Evolutionary conservation across 2,113 vertebrate species (phyloP).

Genomic region (Siphamia tubifer): DNA sequence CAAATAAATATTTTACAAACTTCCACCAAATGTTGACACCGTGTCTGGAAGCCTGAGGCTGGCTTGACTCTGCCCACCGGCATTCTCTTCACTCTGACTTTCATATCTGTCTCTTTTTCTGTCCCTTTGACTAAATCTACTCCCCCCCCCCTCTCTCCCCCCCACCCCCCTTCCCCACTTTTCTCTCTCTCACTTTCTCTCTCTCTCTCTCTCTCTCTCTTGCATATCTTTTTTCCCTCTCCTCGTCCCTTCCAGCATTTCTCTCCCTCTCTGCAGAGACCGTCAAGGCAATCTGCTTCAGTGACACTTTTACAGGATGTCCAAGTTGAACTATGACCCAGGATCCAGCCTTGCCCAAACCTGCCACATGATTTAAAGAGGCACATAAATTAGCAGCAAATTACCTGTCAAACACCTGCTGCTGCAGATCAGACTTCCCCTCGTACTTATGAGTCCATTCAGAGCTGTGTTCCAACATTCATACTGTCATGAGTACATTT

Average conservation of each 20-base stretch:
- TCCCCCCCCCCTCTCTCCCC: background rate
- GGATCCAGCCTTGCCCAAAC: conserved; percentile 20
- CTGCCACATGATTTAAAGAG: conserved; percentile 53
- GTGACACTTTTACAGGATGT: conserved; percentile 68
- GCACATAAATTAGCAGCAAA: conserved; percentile 69
- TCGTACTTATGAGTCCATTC: too few relatives aligned
- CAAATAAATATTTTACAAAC: conserved; percentile 30
- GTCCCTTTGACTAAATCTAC: conserved; percentile 32
- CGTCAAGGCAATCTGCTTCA: conserved; percentile 54
- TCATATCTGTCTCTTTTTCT: conserved; percentile 34
- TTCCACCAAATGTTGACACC: conserved; percentile 30
- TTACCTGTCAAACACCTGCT: conserved; percentile 72
- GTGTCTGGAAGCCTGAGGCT: conserved; percentile 40
- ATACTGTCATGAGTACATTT: too few relatives aligned
- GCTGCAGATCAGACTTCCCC: conserved; percentile 27
- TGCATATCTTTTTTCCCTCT: background rate
- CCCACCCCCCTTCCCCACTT: conserved; percentile 17
- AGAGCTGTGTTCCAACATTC: too few relatives aligned
- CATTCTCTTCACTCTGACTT: conserved; percentile 12
- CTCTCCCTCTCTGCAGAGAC: conserved; percentile 29
- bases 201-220: conserved; percentile 8
- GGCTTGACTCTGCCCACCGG: conserved; percentile 41
- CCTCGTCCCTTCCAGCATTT: conserved; percentile 21
- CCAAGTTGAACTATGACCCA: conserved; percentile 60
- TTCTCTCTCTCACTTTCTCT: conserved; percentile 19